A percentile compares a stretch with the other conserved stretches of the same genome.
These are phyloP conservation scores for Phylloscopus whistleri DNA, from an alignment of 2,113 vertebrate genomes.

Conservation along the genomic window DNA sequence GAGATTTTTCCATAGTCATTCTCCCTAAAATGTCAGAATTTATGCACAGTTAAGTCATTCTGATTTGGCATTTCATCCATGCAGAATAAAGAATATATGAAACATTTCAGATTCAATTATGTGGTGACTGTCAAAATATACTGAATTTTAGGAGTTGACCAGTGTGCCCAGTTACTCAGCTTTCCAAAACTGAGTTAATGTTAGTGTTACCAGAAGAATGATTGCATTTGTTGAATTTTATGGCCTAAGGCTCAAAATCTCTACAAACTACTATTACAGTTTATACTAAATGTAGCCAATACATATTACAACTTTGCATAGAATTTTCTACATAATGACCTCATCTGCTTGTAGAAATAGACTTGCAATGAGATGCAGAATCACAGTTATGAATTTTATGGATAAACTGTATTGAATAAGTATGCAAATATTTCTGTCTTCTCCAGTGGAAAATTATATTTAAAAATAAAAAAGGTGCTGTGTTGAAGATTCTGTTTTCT, in stretches of 20 bases:
- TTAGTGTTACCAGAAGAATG: constrained; percentile 24
- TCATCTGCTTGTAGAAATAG: background rate
- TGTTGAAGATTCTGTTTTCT: background rate
- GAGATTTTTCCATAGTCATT: background rate
- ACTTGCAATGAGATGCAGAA: background rate
- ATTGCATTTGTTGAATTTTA: constrained; percentile 39
- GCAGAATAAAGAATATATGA: constrained; percentile 4
- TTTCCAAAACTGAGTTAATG: constrained; percentile 22
- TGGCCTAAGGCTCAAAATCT: constrained; percentile 32
- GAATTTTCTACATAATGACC: constrained; percentile 40
- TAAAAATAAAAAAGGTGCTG: background rate
- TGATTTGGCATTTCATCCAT: background rate
- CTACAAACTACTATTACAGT: constrained; percentile 2
- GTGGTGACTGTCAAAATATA: background rate
- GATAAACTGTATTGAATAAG: constrained; percentile 11
- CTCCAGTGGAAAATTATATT: background rate
- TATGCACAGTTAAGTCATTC: background rate
- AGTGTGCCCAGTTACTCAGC: background rate
- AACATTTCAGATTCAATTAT: constrained; percentile 33
- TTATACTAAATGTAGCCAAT: constrained; percentile 29
- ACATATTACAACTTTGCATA: background rate
- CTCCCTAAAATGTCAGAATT: constrained; percentile 23
- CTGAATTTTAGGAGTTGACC: constrained; percentile 22
- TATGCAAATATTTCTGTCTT: constrained; percentile 2
- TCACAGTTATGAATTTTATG: background rate